Evolutionary conservation across 2,888 invertebrate species (phyloP).

Genomic region (Gasteruption jaculator): DNA sequence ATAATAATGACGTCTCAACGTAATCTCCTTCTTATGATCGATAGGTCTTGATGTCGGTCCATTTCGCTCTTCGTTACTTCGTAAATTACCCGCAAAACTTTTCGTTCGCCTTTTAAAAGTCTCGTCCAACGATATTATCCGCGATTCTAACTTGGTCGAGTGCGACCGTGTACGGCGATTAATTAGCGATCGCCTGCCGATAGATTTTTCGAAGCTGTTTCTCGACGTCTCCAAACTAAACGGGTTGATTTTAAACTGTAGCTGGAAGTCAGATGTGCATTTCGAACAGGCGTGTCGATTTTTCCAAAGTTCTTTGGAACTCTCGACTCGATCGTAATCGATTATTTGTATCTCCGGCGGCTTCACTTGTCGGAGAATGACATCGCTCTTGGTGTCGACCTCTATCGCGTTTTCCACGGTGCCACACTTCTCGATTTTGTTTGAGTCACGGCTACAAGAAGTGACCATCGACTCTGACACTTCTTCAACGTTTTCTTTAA

Average conservation of each 20-base stretch:
- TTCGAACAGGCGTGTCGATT: conserved; percentile 34
- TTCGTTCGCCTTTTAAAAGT: conserved; percentile 25
- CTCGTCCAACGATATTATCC: conserved; percentile 18
- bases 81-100: conserved; percentile 29
- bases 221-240: no score
- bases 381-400: no score
- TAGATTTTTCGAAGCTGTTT: no score
- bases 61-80: conserved; percentile 16
- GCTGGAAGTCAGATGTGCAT: conserved; percentile 37
- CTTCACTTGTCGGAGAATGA: no score
- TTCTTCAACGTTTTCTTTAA: no score
- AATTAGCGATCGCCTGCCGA: no score
- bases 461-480: no score
- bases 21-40: conserved; percentile 37
- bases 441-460: no score
- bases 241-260: no score
- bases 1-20: conserved; percentile 71
- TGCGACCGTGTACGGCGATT: conserved; percentile 27
- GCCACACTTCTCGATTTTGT: no score
- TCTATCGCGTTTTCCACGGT: no score
- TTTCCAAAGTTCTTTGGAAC: no score
- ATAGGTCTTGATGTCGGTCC: conserved; percentile 17
- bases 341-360: conserved; percentile 29
- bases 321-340: conserved; percentile 28
- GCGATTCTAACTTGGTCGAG: conserved; percentile 27